Evolutionary conservation across 2,888 invertebrate species (phyloP).

Genomic region (Zaprionus bogoriensis): DNA sequence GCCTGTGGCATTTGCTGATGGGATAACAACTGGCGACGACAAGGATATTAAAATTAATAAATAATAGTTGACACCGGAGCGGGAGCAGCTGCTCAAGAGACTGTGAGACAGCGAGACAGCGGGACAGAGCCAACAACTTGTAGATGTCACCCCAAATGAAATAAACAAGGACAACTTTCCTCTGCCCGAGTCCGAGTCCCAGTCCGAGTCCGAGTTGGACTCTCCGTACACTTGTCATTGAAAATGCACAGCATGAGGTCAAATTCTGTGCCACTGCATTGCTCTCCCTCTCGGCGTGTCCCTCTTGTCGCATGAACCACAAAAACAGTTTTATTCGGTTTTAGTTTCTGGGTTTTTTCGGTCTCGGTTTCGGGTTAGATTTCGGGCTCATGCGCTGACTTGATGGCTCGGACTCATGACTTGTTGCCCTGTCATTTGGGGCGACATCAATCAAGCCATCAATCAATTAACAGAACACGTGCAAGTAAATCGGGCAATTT

Average conservation of each 20-base stretch:
- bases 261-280: conserved; percentile 9
- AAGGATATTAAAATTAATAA: conserved; percentile 57
- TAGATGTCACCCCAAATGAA: conserved; percentile 39
- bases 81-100: conserved; percentile 15
- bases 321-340: conserved; percentile 19
- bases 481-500: too few relatives aligned
- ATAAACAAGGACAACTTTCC: conserved; percentile 27
- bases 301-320: conserved; percentile 21
- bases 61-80: conserved; percentile 43
- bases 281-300: too few relatives aligned
- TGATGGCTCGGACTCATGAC: conserved; percentile 26
- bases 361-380: neutral
- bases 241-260: conserved; percentile 32
- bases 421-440: neutral
- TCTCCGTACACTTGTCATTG: conserved; percentile 2
- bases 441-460: conserved; percentile 13
- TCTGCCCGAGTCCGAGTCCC: neutral
- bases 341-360: neutral
- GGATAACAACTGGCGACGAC: conserved; percentile 42
- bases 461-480: conserved; percentile 20
- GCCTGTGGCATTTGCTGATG: conserved; percentile 29
- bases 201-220: neutral
- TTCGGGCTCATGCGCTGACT: neutral
- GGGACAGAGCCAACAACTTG: conserved; percentile 16
- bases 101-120: neutral